Evolutionary conservation across 37 sponge, comb jelly and placozoan genomes (phyloP).

Genomic region (Dysidea cf. avara): DNA sequence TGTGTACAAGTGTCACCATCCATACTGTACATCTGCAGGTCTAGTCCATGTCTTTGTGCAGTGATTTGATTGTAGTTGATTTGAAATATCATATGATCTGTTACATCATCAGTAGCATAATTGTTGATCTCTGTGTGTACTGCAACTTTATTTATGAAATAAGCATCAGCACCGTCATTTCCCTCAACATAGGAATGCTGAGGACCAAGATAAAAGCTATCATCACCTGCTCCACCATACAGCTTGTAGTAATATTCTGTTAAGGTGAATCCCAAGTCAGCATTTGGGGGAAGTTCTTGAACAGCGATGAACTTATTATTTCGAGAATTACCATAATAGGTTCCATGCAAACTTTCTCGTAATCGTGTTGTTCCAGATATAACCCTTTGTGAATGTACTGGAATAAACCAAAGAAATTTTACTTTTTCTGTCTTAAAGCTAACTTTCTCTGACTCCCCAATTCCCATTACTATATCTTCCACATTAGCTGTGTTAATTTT

Average conservation of each 20-base stretch:
- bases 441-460: no score
- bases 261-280: not conserved
- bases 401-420: not conserved
- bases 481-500: slow-evolving; percentile 1
- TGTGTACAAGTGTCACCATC: no score
- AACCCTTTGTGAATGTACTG: not conserved
- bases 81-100: no score
- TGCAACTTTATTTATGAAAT: not conserved
- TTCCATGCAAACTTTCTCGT: slow-evolving; percentile 11
- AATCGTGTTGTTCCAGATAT: not conserved
- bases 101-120: not conserved
- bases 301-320: not conserved
- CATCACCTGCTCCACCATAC: not conserved
- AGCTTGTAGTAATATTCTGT: not conserved
- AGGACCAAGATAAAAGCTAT: no score
- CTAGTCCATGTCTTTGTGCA: no score
- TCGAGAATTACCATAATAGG: no score
- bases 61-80: no score
- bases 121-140: no score
- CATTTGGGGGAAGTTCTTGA: slow-evolving; percentile 1
- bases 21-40: no score
- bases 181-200: no score
- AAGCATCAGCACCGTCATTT: not conserved
- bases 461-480: slow-evolving; percentile 22
- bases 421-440: not conserved